These are phyloP conservation scores for Micromesistius poutassou DNA, from an alignment of 2,797 vertebrate genomes.

Conservation along the genomic window DNA sequence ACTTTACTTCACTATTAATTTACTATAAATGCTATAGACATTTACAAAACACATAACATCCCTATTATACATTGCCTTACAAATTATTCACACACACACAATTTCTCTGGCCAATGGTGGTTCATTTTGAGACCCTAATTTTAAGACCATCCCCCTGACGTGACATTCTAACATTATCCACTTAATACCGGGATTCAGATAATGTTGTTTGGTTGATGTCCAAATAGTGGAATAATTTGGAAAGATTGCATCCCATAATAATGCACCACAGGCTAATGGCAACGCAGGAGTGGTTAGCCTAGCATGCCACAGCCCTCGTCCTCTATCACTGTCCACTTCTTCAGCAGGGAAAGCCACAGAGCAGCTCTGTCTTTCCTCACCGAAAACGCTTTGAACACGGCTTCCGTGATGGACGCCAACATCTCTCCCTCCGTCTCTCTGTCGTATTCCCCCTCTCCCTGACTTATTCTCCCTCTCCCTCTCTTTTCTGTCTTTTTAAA, in stretches of 20 bases:
- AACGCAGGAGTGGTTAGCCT: slow-evolving; percentile 23
- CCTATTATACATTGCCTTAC: background rate
- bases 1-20: background rate
- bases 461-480: slow-evolving; percentile 30
- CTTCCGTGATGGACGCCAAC: background rate
- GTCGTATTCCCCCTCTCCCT: background rate
- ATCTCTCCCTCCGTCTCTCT: background rate
- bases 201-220: background rate
- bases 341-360: background rate
- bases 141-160: background rate
- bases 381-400: slow-evolving; percentile 2
- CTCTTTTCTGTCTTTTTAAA: slow-evolving; percentile 32
- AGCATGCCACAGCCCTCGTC: slow-evolving; percentile 2
- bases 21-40: background rate
- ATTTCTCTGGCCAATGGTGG: background rate
- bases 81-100: background rate
- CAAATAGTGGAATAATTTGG: background rate
- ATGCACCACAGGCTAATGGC: background rate
- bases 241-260: background rate
- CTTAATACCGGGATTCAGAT: background rate
- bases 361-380: background rate
- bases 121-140: background rate
- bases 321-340: slow-evolving; percentile 3
- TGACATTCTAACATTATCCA: background rate
- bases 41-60: background rate